phyloP scores from a whole-genome alignment of 2,113 vertebrate species.

The Poicephalus meyeri region DNA sequence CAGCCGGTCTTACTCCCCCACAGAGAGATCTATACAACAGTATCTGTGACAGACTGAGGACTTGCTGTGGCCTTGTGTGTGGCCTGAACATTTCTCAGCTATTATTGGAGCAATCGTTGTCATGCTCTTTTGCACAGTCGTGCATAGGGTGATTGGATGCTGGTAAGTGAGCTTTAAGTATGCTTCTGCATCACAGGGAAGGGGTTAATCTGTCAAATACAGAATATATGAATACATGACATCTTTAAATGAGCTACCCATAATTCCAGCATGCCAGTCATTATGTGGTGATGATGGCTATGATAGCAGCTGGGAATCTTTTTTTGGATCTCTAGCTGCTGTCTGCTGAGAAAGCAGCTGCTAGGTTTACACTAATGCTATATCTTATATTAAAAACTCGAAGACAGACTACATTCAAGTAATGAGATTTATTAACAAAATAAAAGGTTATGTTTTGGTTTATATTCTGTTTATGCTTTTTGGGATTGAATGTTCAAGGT shows the following conservation, averaged over 20 bases:
- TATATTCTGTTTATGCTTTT: background rate
- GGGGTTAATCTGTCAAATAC: background rate
- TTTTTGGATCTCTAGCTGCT: conserved; percentile 24
- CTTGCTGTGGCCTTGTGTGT: background rate
- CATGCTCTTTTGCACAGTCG: accelerated
- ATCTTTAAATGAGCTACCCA: conserved; percentile 9
- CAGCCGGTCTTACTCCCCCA: background rate
- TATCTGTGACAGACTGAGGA: background rate
- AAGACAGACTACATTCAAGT: background rate
- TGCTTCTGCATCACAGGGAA: background rate
- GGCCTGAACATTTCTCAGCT: background rate
- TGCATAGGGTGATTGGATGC: background rate
- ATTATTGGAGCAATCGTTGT: accelerated
- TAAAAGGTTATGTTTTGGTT: background rate
- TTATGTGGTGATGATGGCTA: conserved; percentile 34
- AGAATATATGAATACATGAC: background rate
- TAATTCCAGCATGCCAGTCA: conserved; percentile 2
- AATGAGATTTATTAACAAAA: background rate
- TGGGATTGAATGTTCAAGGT: background rate
- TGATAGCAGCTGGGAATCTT: conserved; percentile 24
- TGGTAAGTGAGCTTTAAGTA: background rate
- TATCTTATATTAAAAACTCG: background rate
- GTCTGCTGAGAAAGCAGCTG: conserved; percentile 18
- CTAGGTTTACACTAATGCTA: background rate
- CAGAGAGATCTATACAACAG: too few relatives aligned